These are phyloP conservation scores for Gallinago stenura DNA, from an alignment of 2,797 vertebrate species.

Conservation along the genomic window DNA sequence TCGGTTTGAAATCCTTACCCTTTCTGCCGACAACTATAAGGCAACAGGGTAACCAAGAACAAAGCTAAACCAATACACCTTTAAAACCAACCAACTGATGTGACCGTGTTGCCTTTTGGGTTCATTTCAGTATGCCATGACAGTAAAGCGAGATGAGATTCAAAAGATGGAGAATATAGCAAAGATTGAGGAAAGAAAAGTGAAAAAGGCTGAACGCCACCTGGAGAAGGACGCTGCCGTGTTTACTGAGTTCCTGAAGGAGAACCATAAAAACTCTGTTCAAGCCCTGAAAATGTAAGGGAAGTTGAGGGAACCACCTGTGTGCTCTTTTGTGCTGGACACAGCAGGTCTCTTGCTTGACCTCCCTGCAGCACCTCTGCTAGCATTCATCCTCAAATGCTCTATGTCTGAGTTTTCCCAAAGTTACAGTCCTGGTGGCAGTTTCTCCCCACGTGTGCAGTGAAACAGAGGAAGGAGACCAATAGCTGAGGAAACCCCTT, in stretches of 20 bases:
- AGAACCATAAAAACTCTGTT: conserved; percentile 85
- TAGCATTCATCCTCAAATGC: background rate
- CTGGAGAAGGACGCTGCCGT: conserved; percentile 82
- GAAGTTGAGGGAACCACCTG: background rate
- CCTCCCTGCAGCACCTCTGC: background rate
- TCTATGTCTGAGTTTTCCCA: background rate
- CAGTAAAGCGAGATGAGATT: conserved; percentile 85
- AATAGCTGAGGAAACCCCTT: background rate
- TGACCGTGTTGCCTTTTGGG: background rate
- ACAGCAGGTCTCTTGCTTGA: background rate
- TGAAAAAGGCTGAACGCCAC: conserved; percentile 81
- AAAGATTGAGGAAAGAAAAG: conserved; percentile 78
- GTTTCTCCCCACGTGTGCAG: background rate
- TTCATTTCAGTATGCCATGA: conserved; percentile 82
- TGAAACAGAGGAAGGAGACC: background rate
- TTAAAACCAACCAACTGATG: background rate
- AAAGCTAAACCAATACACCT: background rate
- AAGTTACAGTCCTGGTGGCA: background rate
- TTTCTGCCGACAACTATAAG: background rate
- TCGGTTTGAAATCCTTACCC: background rate
- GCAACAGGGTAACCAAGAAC: background rate
- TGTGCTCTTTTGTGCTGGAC: background rate
- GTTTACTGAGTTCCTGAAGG: conserved; percentile 88
- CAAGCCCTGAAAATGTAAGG: conserved; percentile 87
- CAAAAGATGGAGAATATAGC: conserved; percentile 80